Base-by-base conservation (phyloP, 1,140 invertebrate species). In the Hypsibius dujardini region DNA sequence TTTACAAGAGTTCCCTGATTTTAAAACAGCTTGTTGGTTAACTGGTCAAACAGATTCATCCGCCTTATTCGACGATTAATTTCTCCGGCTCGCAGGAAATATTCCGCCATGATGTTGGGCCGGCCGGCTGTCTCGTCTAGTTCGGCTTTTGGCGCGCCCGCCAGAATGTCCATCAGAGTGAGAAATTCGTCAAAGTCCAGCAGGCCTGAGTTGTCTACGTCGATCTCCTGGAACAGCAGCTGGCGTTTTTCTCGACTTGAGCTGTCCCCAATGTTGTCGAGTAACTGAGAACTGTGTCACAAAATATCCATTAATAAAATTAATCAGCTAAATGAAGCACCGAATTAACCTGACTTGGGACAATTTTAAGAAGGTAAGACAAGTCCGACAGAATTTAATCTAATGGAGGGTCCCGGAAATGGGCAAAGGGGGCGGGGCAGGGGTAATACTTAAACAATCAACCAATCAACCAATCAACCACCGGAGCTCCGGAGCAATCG, bases 181-280 rank as follows among this genome's bases (percentile, higher is more conserved):
- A 67, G 62, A 42, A 67, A 67, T 42, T 67, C 62, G 42, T 67
- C 62, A 56, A 67, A 67, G 62, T 67, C 62, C 62, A 67, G 45
- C 7, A 67, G 42, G 42, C 62, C 62, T 7, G 62, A 67, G 42
- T 67, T 67, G 62, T 67, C 62, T 7, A 67, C 62, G 62, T 67
- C 62, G 42, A 67, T 67, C 42, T 67, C 62, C 42, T 67, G 62
- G 62, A 67, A 67, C 3, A 67, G 62, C 12, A 67, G 62, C 42
- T 67, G 62, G 7, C 62, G 12, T 42, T 67, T 67, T 42, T 67
- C 62, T 7, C 62, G 12, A 56, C 45, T 67, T 12, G 62, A 67
- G 42, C 45, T 67, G 42, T 67, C 62, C 3, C 62, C 62, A 67
- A 67, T 67, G 62, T 67, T 67, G 62, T 67, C 62, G 3, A 67